Evolutionary conservation across 1,140 invertebrate genomes (phyloP), one percentile per base, ranked within the genome.

Genomic region (Drosophila nannoptera): DNA sequence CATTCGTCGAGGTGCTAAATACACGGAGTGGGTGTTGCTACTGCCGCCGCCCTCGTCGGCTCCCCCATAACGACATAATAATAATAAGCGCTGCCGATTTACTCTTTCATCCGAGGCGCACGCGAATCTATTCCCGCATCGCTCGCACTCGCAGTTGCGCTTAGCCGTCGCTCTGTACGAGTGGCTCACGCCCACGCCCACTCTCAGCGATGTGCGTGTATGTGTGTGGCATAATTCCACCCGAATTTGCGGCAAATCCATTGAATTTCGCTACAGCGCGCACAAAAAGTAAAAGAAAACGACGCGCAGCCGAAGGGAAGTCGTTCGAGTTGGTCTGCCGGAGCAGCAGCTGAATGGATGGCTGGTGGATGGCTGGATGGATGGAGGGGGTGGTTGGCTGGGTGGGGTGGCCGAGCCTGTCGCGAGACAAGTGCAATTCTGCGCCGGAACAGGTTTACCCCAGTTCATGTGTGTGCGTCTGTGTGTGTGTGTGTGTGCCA

Each of bases 201-300:
- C 80, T 82, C 78, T 73, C 70, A 58, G 60, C 60, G 59, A 63
- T 75, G 58, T 64, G 38, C 29, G n/a, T 14, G 16, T 66, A 61
- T 82, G 60, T 81, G 72, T 75, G 63, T 71, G 66, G 73, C 68
- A 84, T 83, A 83, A 87, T 87, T 87, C 86, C 76, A 84, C 84
- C 84, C 83, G 83, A 87, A 87, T 87, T 87, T 87, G 77, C 80
- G 55, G 78, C 75, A 87, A 87, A 87, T 84, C 83, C 83, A 83
- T 77, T 64, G 75, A 82, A 80, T 75, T 87, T 74, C 68, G 81
- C 82, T 59, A 86, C 80, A 80, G 80, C 81, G 80, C 81, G 81
- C 81, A 76, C 73, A 80, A 83, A 83, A 83, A 83, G 74, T 77
- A 86, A 84, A 84, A 86, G 73, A 84, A 84, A 86, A 86, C 73